These are phyloP conservation scores for Paratilapia polleni DNA, from an alignment of 2,113 vertebrate species.

Conservation along the genomic window DNA sequence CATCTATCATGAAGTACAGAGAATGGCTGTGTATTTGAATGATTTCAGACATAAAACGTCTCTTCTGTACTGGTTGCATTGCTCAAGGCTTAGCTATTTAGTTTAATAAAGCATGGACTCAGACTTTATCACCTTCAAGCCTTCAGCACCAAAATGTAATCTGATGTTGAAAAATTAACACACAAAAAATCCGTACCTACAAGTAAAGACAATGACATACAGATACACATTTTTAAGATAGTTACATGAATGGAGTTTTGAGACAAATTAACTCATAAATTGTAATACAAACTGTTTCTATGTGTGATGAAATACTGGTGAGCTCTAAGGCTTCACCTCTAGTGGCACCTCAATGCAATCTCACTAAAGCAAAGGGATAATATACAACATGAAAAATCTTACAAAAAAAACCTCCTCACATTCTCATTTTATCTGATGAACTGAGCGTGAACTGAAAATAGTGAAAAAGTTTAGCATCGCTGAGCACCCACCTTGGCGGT, in stretches of 20 bases:
- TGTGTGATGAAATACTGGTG: neutral
- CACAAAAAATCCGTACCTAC: neutral
- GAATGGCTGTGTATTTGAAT: constrained; percentile 4
- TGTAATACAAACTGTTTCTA: neutral
- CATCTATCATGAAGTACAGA: constrained; percentile 25
- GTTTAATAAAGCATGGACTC: constrained; percentile 51
- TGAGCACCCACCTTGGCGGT: constrained; percentile 20
- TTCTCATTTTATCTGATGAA: constrained; percentile 38
- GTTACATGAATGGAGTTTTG: constrained; percentile 10
- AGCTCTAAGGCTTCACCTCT: constrained; percentile 17
- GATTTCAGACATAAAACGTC: constrained; percentile 51
- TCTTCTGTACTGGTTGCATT: constrained; percentile 12
- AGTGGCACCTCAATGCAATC: neutral
- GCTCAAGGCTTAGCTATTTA: constrained; percentile 42
- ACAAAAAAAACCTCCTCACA: constrained; percentile 9
- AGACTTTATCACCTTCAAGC: constrained; percentile 47
- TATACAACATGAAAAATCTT: constrained; percentile 27
- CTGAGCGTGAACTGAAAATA: constrained; percentile 22
- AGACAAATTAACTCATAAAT: constrained; percentile 8
- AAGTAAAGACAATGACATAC: constrained; percentile 2
- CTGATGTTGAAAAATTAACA: constrained; percentile 49
- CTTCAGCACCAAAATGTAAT: constrained; percentile 43
- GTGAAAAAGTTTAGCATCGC: constrained; percentile 20
- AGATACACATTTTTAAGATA: neutral
- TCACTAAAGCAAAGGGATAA: constrained; percentile 6